A percentile compares a stretch with the other conserved stretches of the same genome.
Conservation (phyloP, 2,888 invertebrate species). For the Dusona sp. region DNA sequence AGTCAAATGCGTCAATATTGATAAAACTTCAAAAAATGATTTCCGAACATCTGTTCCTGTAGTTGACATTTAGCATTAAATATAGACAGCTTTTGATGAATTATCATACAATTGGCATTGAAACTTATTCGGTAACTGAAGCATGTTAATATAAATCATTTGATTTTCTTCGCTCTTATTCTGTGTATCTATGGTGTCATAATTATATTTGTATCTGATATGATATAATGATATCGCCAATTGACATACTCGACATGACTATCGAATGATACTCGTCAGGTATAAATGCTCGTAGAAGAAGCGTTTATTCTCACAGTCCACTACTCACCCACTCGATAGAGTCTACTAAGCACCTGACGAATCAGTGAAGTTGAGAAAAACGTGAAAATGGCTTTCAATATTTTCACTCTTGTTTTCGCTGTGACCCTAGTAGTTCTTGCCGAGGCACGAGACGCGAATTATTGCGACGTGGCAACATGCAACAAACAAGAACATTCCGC, state of each 20-base stretch:
- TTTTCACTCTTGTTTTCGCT: constrained; percentile 18
- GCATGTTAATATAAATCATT: neutral
- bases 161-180: neutral
- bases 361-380: constrained; percentile 19
- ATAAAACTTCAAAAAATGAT: neutral
- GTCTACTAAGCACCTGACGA: neutral
- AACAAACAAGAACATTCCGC: neutral
- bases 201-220: too few species aligned
- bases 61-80: neutral
- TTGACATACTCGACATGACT: too few species aligned
- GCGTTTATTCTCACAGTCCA: constrained; percentile 31
- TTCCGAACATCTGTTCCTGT: neutral
- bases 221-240: too few species aligned
- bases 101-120: neutral
- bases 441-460: neutral
- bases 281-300: constrained; percentile 55
- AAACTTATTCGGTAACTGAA: neutral
- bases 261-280: constrained; percentile 23
- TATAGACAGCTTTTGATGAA: neutral
- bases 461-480: constrained; percentile 60
- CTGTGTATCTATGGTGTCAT: too few species aligned
- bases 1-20: too few species aligned
- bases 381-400: constrained; percentile 30
- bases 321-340: neutral
- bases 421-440: constrained; percentile 28